Evolutionary conservation across 2,797 vertebrate species (phyloP), one percentile per base, ranked within the genome.

Genomic region (Phataginus tetradactyla): DNA sequence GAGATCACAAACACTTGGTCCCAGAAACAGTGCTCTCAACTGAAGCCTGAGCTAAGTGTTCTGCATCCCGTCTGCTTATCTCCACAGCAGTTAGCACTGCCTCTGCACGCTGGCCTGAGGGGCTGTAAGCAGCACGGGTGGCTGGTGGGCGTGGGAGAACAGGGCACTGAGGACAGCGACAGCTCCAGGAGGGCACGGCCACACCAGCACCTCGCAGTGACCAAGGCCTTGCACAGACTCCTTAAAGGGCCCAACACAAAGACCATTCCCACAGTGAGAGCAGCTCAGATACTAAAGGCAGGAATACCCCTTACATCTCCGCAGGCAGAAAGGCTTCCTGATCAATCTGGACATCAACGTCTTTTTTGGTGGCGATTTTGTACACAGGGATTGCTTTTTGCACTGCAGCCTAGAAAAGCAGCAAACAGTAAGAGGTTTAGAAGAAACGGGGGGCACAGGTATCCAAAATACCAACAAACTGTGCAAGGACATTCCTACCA

Each of bases 381-480:
- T 99, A 99, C 78, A 99, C 87, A 14, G 99, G 98, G 93, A 99
- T 99, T 61, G 98, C 99, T 98, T 99, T 99, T 98, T 99, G 99
- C 86, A 99, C 98, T 72, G 99, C 99, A 34, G 98, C 95, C 99
- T 99, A 96, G 93, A 96, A 97, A 64, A 42, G 79, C 7, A 97
- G 23, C 96, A 97, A 57, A 93, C 8, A 93, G 85, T 53, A 8
- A 71, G 12, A 78, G 6, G 45, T 69, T 86, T 64, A 77, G 42
- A 12, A 81, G 18, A 42, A 75, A 93, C 74, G n/a, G 4, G 1
- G 27, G 7, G 7, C 69, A 15, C 21, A 86, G 13, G 4, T 13
- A 59, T 11, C 57, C 34, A 61, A 34, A 68, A 72, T 32, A 78
- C 3, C 37, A 37, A 29, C 13, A 13, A 21, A 49, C 13, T 39